phyloP scores from a whole-genome alignment of 2,113 vertebrate species.

The Triplophysa siluroides region DNA sequence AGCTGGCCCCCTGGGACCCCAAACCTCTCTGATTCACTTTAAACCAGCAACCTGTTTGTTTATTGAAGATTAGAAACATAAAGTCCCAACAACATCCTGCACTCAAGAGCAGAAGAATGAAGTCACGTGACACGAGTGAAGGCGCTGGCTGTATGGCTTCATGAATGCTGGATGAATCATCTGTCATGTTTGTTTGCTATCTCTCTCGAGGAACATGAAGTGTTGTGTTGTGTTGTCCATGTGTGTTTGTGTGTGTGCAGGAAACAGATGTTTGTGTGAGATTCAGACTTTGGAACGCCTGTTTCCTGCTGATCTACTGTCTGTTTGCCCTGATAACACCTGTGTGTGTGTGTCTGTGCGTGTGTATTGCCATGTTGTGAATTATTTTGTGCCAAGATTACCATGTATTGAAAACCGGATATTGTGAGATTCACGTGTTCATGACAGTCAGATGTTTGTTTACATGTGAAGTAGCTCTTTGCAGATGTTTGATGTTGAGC shows the following conservation, averaged over 20 bases:
- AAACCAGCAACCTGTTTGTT: slow-evolving; percentile 73
- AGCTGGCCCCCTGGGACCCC: slow-evolving; percentile 73
- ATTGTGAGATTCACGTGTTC: too few relatives aligned
- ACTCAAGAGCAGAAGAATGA: slow-evolving; percentile 62
- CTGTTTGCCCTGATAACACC: slow-evolving; percentile 2
- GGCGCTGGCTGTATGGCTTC: not conserved
- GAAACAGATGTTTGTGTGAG: slow-evolving; percentile 11
- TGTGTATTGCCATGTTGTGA: too few relatives aligned
- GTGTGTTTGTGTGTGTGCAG: not conserved
- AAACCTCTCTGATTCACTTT: slow-evolving; percentile 70
- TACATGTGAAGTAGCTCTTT: too few relatives aligned
- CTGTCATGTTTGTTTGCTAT: too few relatives aligned
- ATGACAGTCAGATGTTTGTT: too few relatives aligned
- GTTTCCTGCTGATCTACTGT: not conserved
- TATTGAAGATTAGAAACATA: slow-evolving; percentile 80
- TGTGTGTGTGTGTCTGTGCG: not conserved
- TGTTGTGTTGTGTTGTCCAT: not conserved
- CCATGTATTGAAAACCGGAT: too few relatives aligned
- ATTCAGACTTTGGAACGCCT: not conserved
- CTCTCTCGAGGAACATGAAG: too few relatives aligned
- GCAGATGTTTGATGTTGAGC: too few relatives aligned
- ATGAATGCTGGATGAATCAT: too few relatives aligned
- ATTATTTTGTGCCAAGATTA: too few relatives aligned
- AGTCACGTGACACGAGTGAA: not conserved
- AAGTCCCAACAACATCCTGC: slow-evolving; percentile 78